phyloP scores from a whole-genome alignment of 2,888 invertebrate species.

The Adineta ricciae region DNA sequence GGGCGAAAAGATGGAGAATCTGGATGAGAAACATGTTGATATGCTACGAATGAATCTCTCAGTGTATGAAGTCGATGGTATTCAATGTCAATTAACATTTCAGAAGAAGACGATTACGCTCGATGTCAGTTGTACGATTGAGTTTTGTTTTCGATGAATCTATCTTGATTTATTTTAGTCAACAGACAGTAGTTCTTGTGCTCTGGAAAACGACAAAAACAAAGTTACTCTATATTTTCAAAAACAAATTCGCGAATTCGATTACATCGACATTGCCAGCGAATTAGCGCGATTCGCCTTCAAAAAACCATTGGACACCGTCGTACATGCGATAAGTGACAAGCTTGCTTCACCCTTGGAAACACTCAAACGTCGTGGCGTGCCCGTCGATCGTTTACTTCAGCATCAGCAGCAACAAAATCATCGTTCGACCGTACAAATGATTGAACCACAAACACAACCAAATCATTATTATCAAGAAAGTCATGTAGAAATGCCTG shows the following conservation, averaged over 20 bases:
- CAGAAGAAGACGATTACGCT: neutral
- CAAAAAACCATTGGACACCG: neutral
- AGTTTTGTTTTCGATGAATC: neutral
- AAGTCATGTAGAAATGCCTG: conserved; percentile 1
- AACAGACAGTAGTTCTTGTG: conserved; percentile 4
- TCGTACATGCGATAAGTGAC: neutral
- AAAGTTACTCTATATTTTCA: neutral
- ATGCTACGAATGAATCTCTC: neutral
- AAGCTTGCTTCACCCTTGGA: conserved; percentile 10
- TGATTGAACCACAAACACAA: neutral
- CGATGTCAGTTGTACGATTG: neutral
- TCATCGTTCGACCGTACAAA: neutral
- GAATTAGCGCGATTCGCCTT: conserved; percentile 7
- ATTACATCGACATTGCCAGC: neutral
- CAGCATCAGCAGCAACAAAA: neutral
- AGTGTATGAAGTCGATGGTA: neutral
- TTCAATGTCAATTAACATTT: conserved; percentile 14
- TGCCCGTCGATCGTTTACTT: conserved; percentile 1
- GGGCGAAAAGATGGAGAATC: conserved; percentile 11
- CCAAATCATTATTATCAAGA: neutral
- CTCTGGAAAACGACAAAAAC: neutral
- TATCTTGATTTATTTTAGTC: neutral
- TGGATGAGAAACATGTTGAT: neutral
- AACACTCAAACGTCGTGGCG: conserved; percentile 8
- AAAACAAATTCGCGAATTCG: neutral